Evolutionary conservation across 1,140 invertebrate species (phyloP).

Genomic region (Bathynomus jamesi): DNA sequence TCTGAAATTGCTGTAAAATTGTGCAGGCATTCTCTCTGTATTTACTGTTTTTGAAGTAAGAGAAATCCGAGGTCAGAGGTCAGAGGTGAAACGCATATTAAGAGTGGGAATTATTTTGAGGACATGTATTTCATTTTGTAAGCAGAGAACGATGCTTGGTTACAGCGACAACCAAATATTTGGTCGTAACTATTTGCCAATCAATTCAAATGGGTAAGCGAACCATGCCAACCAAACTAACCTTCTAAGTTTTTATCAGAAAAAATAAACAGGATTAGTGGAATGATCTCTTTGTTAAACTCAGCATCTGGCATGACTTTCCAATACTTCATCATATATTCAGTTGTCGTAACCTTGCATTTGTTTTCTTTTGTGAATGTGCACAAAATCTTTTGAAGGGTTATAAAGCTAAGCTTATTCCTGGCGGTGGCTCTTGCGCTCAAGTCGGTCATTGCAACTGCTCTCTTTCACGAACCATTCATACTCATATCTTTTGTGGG

Average conservation of each 20-base stretch:
- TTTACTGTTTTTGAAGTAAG: no score
- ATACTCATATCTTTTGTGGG: not conserved
- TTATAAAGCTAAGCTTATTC: not conserved
- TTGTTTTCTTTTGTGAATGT: not conserved
- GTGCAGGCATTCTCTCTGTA: not conserved
- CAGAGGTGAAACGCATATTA: not conserved
- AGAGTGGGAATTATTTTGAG: not conserved
- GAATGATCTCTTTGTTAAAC: no score
- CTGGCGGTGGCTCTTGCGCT: not conserved
- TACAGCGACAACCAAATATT: not conserved
- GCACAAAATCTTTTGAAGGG: not conserved
- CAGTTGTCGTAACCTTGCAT: not conserved
- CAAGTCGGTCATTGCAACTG: not conserved
- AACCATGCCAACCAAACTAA: no score
- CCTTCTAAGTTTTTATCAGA: no score
- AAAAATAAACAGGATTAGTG: no score
- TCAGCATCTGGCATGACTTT: no score
- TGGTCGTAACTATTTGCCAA: no score
- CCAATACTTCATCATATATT: not conserved
- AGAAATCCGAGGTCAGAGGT: no score
- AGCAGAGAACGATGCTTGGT: not conserved
- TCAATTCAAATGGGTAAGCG: no score
- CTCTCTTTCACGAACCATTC: not conserved
- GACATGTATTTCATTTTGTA: not conserved
- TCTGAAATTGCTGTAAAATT: not conserved